Percentiles rank a stretch among this genome's conserved stretches.
These are phyloP conservation scores for Synanthedon andrenaeformis DNA, from an alignment of 2,888 invertebrate species.

Conservation along the genomic window DNA sequence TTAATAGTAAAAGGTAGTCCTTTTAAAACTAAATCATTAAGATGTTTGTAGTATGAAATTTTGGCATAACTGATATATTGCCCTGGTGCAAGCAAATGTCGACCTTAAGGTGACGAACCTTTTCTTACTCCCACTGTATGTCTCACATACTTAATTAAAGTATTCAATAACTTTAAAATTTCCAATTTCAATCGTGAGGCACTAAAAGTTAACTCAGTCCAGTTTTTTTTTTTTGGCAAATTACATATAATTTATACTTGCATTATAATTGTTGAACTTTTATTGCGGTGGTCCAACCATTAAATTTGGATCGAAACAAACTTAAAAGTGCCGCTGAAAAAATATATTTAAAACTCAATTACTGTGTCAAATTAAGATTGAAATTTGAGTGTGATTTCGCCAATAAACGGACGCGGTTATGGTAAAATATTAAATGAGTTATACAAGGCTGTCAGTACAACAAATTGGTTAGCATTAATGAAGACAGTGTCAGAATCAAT, in stretches of 20 bases:
- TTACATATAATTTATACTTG: slow-evolving; percentile 37
- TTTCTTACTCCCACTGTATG: slow-evolving; percentile 2
- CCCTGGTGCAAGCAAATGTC: too few species aligned
- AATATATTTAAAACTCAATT: slow-evolving; percentile 13
- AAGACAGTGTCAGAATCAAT: background rate
- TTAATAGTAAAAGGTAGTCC: too few species aligned
- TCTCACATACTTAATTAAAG: slow-evolving; percentile 6
- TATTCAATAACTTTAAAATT: slow-evolving; percentile 30
- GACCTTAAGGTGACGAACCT: too few species aligned
- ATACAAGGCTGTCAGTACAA: background rate
- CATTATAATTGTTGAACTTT: slow-evolving; percentile 24
- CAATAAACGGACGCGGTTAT: background rate
- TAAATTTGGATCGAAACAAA: slow-evolving; percentile 23
- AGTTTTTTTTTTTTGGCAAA: slow-evolving; percentile 25
- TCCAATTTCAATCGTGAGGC: slow-evolving; percentile 9
- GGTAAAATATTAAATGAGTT: background rate
- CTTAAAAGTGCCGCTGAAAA: slow-evolving; percentile 14
- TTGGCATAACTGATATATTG: too few species aligned
- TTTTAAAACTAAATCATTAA: too few species aligned
- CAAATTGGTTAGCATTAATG: slow-evolving; percentile 1
- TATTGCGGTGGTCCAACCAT: slow-evolving; percentile 41
- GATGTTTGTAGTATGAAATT: too few species aligned
- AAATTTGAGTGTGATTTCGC: slow-evolving; percentile 8
- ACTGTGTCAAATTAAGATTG: slow-evolving; percentile 17
- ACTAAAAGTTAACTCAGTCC: slow-evolving; percentile 6